Conservation (phyloP, 2,113 vertebrate species). For the Heptranchias perlo region DNA sequence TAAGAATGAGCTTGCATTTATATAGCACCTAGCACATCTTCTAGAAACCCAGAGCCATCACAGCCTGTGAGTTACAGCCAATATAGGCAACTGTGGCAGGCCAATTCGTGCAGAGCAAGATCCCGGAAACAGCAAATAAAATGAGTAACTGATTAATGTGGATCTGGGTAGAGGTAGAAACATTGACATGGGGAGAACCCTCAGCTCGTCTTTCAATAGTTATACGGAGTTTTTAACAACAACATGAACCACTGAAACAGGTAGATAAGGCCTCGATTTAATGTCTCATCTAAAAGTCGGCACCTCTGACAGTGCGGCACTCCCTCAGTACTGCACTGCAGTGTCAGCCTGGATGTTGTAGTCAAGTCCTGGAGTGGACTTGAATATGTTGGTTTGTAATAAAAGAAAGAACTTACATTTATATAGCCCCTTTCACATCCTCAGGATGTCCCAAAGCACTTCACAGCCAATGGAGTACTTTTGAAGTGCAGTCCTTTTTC, state of each 20-base stretch:
- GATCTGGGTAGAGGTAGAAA: background rate
- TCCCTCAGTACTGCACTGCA: no score
- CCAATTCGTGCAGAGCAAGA: background rate
- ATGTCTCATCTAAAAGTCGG: background rate
- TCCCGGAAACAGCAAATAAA: background rate
- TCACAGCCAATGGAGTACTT: background rate
- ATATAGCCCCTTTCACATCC: background rate
- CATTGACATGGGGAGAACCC: no score
- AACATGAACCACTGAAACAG: background rate
- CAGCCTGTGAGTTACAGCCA: background rate
- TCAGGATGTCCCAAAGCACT: background rate
- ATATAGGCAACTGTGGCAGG: background rate
- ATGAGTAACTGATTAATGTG: background rate
- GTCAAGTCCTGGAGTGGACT: background rate
- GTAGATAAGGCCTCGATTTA: background rate
- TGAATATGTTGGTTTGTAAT: background rate
- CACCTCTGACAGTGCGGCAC: background rate
- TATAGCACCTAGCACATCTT: background rate
- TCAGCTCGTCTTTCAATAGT: background rate
- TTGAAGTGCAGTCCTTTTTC: no score
- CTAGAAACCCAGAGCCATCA: background rate
- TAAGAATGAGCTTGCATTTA: no score
- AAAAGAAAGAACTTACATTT: background rate
- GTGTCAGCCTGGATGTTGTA: background rate
- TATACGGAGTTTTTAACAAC: background rate